Percentiles rank a stretch among this genome's conserved stretches.
These are phyloP conservation scores for Hedya salicella DNA, from an alignment of 2,888 invertebrate genomes.

Conservation along the genomic window DNA sequence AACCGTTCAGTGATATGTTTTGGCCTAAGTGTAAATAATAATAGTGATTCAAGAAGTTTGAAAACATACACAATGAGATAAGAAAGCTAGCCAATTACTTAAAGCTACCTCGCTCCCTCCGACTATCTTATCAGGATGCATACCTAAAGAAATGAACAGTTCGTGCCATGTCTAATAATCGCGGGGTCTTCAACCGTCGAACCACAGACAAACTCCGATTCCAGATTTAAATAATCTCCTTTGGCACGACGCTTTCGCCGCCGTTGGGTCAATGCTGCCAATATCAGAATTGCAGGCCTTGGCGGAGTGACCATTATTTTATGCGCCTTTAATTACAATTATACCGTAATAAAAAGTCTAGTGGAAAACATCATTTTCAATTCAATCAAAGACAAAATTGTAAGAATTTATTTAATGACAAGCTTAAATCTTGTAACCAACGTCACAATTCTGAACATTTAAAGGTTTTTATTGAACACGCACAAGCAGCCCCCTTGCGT, in stretches of 20 bases:
- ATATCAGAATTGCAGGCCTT: slow-evolving; percentile 14
- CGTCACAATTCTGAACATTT: too few relatives aligned
- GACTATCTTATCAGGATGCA: slow-evolving; percentile 1
- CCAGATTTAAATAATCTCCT: slow-evolving; percentile 32
- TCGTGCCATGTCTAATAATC: slow-evolving; percentile 37
- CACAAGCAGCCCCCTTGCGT: slow-evolving; percentile 46
- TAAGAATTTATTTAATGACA: too few relatives aligned
- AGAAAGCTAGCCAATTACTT: not conserved
- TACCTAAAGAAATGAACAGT: slow-evolving; percentile 20
- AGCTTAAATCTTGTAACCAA: too few relatives aligned
- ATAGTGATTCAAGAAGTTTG: too few relatives aligned
- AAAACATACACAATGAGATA: not conserved
- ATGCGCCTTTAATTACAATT: slow-evolving; percentile 3
- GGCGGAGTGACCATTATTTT: slow-evolving; percentile 1
- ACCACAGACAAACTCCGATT: slow-evolving; percentile 35
- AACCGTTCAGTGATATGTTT: too few relatives aligned
- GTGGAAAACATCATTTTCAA: not conserved
- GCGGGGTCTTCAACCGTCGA: slow-evolving; percentile 24
- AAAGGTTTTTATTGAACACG: slow-evolving; percentile 1
- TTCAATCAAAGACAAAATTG: too few relatives aligned
- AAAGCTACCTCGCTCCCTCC: not conserved
- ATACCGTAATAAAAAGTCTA: not conserved
- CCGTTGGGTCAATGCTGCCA: slow-evolving; percentile 18
- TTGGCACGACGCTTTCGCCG: slow-evolving; percentile 16
- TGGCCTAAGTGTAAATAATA: too few relatives aligned